Evolutionary conservation across 2,888 invertebrate genomes (phyloP), one percentile per base, ranked within the genome.

Genomic region (Luperina nickerlii): DNA sequence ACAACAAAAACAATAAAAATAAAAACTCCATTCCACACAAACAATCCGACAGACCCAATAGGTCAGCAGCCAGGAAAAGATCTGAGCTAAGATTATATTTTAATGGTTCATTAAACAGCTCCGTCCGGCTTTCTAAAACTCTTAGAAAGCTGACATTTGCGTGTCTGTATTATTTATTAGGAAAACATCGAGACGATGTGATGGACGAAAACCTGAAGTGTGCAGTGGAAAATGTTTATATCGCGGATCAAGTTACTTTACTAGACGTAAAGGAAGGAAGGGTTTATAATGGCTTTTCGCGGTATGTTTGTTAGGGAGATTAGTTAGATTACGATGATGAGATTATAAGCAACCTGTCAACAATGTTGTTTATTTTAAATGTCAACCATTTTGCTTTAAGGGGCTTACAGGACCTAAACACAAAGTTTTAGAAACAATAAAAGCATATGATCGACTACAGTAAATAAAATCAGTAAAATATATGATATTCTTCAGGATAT

Each of bases 71-170:
- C 63, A 67, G 79, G 81, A 81, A 86, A 54, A 76, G 87, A 89
- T 89, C 45, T 66, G 66, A 60, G 48, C 70, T n/a, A 51, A 82
- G 90, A 88, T 85, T 87, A 89, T 83, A 78, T 87, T 88, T 79
- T 84, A 87, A 85, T 85, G 79, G 75, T 88, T 87, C 81, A 89
- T 88, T 89, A 84, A 84, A 82, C 79, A 69, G 75, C 80, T 80
- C 38, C 38, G 67, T 72, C 45, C 27, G 76, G 63, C 82, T 89
- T 86, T 88, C 82, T 73, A 78, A 74, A 65, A 45, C 9, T 32
- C 54, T 81, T 81, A 73, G 89, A 88, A 85, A 87, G 83, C 48
- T 13, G 70, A 76, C 75, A 78, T 87, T 86, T 87, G 83, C 88
- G 65, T 81, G 76, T 18, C 72, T 80, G 60, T 83, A 65, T 81